Evolutionary conservation across 2,888 invertebrate genomes (phyloP).

Genomic region (Meta bourneti): DNA sequence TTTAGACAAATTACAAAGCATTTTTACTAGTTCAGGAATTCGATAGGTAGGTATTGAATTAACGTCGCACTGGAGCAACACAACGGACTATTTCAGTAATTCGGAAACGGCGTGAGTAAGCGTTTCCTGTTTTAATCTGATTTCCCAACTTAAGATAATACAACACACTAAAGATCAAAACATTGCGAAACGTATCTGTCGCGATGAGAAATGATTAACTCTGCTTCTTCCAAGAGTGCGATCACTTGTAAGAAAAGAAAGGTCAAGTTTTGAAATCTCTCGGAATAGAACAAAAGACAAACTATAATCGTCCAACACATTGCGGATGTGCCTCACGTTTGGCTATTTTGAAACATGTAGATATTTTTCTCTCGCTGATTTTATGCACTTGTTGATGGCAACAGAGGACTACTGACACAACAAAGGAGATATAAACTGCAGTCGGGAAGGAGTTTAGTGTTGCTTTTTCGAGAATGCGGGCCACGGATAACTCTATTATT

Average conservation of each 20-base stretch:
- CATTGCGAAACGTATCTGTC: neutral
- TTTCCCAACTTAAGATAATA: too few species aligned
- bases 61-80: too few species aligned
- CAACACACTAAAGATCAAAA: neutral
- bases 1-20: too few species aligned
- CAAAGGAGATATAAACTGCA: slow-evolving; percentile 8
- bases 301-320: neutral
- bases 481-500: neutral
- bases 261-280: slow-evolving; percentile 36
- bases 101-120: too few species aligned
- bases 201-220: neutral
- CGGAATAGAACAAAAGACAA: slow-evolving; percentile 4
- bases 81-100: too few species aligned
- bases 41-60: too few species aligned
- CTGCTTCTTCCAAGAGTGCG: neutral
- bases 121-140: too few species aligned
- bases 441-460: neutral
- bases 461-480: neutral
- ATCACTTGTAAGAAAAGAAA: slow-evolving; percentile 8
- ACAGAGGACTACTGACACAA: slow-evolving; percentile 13
- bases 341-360: slow-evolving; percentile 8
- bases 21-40: too few species aligned
- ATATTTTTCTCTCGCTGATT: slow-evolving; percentile 12
- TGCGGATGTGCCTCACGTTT: neutral
- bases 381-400: slow-evolving; percentile 13